Base-by-base conservation (phyloP, 2,797 vertebrate species). In the Melanotaenia parkinsoni region DNA sequence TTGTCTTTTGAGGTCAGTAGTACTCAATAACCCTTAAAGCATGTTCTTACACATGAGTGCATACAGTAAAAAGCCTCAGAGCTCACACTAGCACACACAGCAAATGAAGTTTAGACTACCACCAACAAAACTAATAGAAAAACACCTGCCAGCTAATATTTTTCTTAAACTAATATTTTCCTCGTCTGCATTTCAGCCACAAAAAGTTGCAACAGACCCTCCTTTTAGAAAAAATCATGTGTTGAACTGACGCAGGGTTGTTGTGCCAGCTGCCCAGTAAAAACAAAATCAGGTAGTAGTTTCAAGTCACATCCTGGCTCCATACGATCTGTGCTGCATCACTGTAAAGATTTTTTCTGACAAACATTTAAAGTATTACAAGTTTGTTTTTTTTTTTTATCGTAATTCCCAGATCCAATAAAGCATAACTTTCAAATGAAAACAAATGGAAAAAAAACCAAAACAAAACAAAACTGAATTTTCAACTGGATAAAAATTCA, bases 221-320 rank as follows among this genome's bases (percentile, higher is more conserved):
- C 1, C 4, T 24, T 51, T 22, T 10, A 22, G 20, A 0, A 20
- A 67, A 22, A 45, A 30, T 16, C 5, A 43, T 6, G 8, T 53
- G 12, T 38, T 12, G 12, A 38, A 18, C 51, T 53, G 65, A 62
- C 40, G 24, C 35, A 67, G 54, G 54, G 54, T 78, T 61, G 58
- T 81, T 43, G 40, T 47, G 5, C 1, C 18, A 38, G 12, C 12
- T 38, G 37, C 13, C 40, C 14, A 16, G 40, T 43, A 16, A 43
- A 43, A 16, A 43, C 40, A 43, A 14, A 4, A 43, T 14, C 40
- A 7, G 32, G 32, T 33, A 33, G 32, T 18, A 43, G 14, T 6
- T 16, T 43, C 4, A 18, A 18, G 40, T 43, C 14, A 37, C 35
- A 43, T 43, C 13, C 16, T 16, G 40, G 40, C 40, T 40, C 38